phyloP scores from a whole-genome alignment of 2,888 invertebrate species.

The Spilosoma lubricipeda region DNA sequence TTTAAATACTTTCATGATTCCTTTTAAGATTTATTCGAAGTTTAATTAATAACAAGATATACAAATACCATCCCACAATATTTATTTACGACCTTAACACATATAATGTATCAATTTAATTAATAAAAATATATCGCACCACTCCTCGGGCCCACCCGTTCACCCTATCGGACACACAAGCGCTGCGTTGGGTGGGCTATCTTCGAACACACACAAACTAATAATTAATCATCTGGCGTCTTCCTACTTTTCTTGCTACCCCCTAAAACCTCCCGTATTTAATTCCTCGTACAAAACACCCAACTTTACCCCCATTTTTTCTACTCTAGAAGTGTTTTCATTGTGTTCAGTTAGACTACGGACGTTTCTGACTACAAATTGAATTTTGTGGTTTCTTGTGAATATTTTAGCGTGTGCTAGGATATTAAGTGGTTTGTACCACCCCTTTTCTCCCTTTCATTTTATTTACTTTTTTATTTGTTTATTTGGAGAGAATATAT shows the following conservation, averaged over 20 bases:
- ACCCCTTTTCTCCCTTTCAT: slow-evolving; percentile 26
- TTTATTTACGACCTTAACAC: slow-evolving; percentile 17
- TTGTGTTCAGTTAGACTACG: slow-evolving; percentile 78
- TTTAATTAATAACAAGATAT: not conserved
- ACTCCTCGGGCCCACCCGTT: slow-evolving; percentile 24
- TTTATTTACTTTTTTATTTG: slow-evolving; percentile 28
- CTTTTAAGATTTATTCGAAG: not conserved
- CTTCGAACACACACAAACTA: slow-evolving; percentile 84
- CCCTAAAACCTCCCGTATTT: slow-evolving; percentile 70
- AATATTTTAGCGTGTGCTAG: slow-evolving; percentile 76
- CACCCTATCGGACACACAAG: slow-evolving; percentile 47
- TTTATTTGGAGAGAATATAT: slow-evolving; percentile 12
- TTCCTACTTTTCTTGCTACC: slow-evolving; percentile 65
- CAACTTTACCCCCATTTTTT: slow-evolving; percentile 71
- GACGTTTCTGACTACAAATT: slow-evolving; percentile 77
- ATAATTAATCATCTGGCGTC: slow-evolving; percentile 85
- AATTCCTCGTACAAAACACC: slow-evolving; percentile 78
- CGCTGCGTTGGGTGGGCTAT: slow-evolving; percentile 62
- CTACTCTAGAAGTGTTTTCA: slow-evolving; percentile 71
- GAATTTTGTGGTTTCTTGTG: slow-evolving; percentile 84
- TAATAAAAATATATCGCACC: slow-evolving; percentile 54
- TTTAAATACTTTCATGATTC: not conserved
- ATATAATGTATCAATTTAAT: slow-evolving; percentile 56
- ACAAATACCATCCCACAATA: not conserved
- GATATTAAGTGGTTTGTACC: slow-evolving; percentile 73